A percentile compares a stretch with the other conserved stretches of the same genome.
phyloP scores from a whole-genome alignment of 2,797 vertebrate genomes.

The Arrhamphus sclerolepis region DNA sequence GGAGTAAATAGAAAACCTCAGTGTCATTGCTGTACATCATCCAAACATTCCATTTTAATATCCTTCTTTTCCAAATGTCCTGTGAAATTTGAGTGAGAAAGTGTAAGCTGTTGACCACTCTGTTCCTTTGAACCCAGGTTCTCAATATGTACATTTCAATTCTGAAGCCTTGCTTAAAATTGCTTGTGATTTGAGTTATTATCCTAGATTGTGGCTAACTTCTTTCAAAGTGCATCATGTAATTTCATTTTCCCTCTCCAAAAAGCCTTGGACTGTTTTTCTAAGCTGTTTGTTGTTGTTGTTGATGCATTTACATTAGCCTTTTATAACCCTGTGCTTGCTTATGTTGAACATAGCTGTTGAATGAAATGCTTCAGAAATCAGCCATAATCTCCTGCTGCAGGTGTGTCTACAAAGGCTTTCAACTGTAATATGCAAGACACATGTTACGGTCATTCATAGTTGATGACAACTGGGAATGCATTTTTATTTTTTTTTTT shows the following conservation, averaged over 20 bases:
- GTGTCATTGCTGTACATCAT: conserved; percentile 48
- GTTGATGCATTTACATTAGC: background rate
- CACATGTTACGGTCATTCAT: too few species aligned
- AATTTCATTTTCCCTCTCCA: background rate
- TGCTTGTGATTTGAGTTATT: conserved; percentile 10
- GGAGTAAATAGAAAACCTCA: conserved; percentile 40
- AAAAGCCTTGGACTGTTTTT: background rate
- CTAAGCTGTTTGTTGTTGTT: background rate
- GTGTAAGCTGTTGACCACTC: background rate
- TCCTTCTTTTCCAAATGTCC: background rate
- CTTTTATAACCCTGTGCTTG: conserved; percentile 2
- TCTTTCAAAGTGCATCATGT: background rate
- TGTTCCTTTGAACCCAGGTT: conserved; percentile 1
- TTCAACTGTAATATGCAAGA: too few species aligned
- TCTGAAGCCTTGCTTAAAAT: conserved; percentile 3
- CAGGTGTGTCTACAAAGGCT: too few species aligned
- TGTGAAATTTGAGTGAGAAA: conserved; percentile 25
- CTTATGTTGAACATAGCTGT: background rate
- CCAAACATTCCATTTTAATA: conserved; percentile 19
- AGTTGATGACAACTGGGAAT: too few species aligned
- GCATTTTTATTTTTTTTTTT: too few species aligned
- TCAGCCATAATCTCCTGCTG: too few species aligned
- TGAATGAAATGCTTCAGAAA: too few species aligned
- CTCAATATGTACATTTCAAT: conserved; percentile 19
- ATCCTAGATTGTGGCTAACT: background rate